Conservation (phyloP, 2,888 invertebrate genomes). For the Aquatica leii region DNA sequence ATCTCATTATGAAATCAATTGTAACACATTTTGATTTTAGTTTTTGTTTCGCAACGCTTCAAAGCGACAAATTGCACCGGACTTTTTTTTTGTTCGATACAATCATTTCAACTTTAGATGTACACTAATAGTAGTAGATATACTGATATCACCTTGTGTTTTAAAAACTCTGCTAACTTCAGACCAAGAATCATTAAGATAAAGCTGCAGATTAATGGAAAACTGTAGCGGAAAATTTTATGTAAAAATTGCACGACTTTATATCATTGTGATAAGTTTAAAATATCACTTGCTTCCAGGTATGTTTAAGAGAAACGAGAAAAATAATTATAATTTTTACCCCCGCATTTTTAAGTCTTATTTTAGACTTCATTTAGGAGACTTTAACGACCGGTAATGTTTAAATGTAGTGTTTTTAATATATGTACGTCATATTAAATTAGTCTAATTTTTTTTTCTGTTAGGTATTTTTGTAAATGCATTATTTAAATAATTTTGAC, state of each 20-base stretch:
- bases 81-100: too few relatives aligned
- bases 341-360: constrained; percentile 34
- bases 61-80: too few relatives aligned
- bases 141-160: constrained; percentile 44
- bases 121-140: constrained; percentile 31
- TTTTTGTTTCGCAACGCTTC: constrained; percentile 9
- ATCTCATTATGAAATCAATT: constrained; percentile 46
- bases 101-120: constrained; percentile 30
- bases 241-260: constrained; percentile 62
- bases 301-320: constrained; percentile 52
- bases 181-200: constrained; percentile 62
- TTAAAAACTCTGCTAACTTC: constrained; percentile 59
- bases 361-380: constrained; percentile 33
- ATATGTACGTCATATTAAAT: too few relatives aligned
- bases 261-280: constrained; percentile 61
- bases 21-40: constrained; percentile 40
- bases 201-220: constrained; percentile 61
- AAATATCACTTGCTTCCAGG: constrained; percentile 59
- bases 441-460: too few relatives aligned
- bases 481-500: too few relatives aligned
- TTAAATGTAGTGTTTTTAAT: too few relatives aligned
- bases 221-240: constrained; percentile 62
- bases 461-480: too few relatives aligned
- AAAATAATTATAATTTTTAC: constrained; percentile 55
- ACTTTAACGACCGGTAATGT: constrained; percentile 27